Evolutionary conservation across 2,888 invertebrate species (phyloP).

Genomic region (Busseola fusca): DNA sequence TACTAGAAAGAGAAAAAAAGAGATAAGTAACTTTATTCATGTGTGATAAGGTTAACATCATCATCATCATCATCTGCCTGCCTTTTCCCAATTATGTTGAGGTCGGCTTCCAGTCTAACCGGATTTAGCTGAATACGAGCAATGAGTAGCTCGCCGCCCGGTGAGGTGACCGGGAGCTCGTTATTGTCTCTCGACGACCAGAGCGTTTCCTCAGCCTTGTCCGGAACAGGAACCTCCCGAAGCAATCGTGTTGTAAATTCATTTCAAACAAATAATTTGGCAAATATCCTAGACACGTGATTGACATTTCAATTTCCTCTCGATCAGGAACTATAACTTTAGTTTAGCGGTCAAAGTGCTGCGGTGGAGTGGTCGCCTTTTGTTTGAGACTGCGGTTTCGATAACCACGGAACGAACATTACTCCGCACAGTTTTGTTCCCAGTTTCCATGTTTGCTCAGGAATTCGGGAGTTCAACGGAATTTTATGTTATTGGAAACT

Average conservation of each 20-base stretch:
- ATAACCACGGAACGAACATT: slow-evolving; percentile 19
- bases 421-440: slow-evolving; percentile 2
- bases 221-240: too few species aligned
- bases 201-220: too few species aligned
- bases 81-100: too few species aligned
- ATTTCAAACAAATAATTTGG: not conserved
- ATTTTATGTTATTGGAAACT: not conserved
- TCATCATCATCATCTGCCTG: too few species aligned
- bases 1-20: too few species aligned
- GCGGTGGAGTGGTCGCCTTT: not conserved
- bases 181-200: too few species aligned
- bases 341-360: not conserved
- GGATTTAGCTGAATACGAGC: too few species aligned
- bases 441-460: slow-evolving; percentile 18
- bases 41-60: too few species aligned
- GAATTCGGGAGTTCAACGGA: not conserved
- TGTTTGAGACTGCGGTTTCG: slow-evolving; percentile 18
- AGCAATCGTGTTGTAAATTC: not conserved
- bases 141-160: too few species aligned
- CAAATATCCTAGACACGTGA: not conserved
- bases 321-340: slow-evolving; percentile 11
- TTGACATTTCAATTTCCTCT: slow-evolving; percentile 17
- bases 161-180: too few species aligned
- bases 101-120: too few species aligned
- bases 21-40: too few species aligned